phyloP scores from a whole-genome alignment of 2,113 vertebrate genomes.

The Gambusia holbrooki region DNA sequence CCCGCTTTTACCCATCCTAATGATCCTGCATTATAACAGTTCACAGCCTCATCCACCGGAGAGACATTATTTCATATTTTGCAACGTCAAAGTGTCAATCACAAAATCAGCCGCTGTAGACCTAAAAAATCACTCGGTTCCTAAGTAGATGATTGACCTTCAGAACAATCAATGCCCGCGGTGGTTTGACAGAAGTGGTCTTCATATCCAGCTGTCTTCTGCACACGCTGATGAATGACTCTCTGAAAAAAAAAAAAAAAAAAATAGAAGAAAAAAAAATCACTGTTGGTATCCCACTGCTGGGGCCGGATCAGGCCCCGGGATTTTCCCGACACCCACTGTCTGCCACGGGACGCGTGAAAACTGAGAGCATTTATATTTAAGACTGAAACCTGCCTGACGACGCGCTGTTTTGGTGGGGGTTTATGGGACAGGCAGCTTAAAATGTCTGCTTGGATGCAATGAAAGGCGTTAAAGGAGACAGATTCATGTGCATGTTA shows the following conservation, averaged over 20 bases:
- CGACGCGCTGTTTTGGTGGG: background rate
- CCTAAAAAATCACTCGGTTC: constrained; percentile 67
- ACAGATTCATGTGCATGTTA: background rate
- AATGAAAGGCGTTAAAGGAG: background rate
- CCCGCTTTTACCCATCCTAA: constrained; percentile 4
- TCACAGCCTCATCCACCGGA: constrained; percentile 34
- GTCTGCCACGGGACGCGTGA: constrained; percentile 17
- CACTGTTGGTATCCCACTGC: constrained; percentile 55
- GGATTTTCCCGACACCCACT: constrained; percentile 52
- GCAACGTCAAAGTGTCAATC: constrained; percentile 58
- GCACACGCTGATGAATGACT: constrained; percentile 75
- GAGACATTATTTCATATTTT: constrained; percentile 54
- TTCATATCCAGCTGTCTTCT: constrained; percentile 77
- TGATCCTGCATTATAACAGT: constrained; percentile 28
- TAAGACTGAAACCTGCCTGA: constrained; percentile 16
- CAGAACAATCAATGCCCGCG: constrained; percentile 72
- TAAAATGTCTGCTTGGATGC: background rate
- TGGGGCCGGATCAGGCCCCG: constrained; percentile 33
- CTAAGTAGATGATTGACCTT: constrained; percentile 76
- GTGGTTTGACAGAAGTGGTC: constrained; percentile 74
- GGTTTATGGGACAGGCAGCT: constrained; percentile 8
- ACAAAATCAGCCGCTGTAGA: constrained; percentile 59
- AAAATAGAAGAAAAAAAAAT: too few relatives aligned
- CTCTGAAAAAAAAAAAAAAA: constrained; percentile 61
- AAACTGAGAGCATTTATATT: constrained; percentile 37